Evolutionary conservation across 2,888 invertebrate species (phyloP).

Genomic region (Synergus gifuensis): DNA sequence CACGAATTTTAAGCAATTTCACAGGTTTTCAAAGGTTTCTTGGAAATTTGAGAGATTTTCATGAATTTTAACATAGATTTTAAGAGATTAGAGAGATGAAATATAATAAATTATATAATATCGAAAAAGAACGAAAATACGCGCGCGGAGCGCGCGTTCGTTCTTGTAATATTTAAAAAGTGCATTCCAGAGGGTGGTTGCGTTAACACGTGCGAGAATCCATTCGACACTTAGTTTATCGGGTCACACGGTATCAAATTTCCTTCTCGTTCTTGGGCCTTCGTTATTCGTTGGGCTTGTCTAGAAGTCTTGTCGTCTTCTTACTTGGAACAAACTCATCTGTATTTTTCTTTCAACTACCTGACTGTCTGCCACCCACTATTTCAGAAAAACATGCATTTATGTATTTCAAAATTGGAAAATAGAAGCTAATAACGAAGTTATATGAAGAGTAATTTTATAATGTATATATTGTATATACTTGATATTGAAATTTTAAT

Average conservation of each 20-base stretch:
- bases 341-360: constrained; percentile 39
- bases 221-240: constrained; percentile 38
- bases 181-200: constrained; percentile 33
- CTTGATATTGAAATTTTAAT: no score
- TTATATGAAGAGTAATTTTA: no score
- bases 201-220: constrained; percentile 37
- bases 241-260: constrained; percentile 33
- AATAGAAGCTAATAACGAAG: background rate
- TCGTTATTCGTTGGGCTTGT: constrained; percentile 22
- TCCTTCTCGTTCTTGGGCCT: background rate
- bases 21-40: no score
- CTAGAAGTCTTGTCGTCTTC: background rate
- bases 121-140: no score
- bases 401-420: background rate
- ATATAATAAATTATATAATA: no score
- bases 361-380: constrained; percentile 7
- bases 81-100: no score
- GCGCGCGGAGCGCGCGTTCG: no score
- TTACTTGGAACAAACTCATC: constrained; percentile 9
- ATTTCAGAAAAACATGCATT: constrained; percentile 2
- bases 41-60: no score
- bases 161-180: constrained; percentile 38
- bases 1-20: no score
- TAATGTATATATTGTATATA: no score
- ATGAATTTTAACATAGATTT: no score